Conservation (phyloP, 2,797 vertebrate genomes). For the Fistularia tabacaria region DNA sequence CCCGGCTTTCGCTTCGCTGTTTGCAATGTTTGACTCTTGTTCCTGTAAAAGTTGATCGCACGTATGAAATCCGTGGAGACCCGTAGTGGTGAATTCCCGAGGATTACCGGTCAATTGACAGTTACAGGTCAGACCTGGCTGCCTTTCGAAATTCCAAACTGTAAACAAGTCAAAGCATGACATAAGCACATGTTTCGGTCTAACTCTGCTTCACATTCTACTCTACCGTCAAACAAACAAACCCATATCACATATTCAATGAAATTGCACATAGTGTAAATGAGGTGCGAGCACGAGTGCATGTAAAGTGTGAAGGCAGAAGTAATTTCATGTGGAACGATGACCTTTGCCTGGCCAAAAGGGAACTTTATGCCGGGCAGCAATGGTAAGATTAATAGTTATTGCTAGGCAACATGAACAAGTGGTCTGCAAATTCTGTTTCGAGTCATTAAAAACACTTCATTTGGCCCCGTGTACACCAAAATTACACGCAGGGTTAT, state of each 20-base stretch:
- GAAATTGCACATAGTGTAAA: constrained; percentile 27
- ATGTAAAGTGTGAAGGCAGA: constrained; percentile 22
- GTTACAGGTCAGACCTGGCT: constrained; percentile 57
- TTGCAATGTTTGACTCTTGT: constrained; percentile 41
- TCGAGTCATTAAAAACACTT: constrained; percentile 53
- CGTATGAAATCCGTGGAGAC: constrained; percentile 45
- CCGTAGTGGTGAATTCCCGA: constrained; percentile 60
- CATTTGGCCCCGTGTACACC: constrained; percentile 21
- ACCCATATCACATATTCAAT: constrained; percentile 26
- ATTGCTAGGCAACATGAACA: constrained; percentile 60
- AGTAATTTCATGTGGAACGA: constrained; percentile 66
- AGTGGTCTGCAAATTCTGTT: constrained; percentile 56
- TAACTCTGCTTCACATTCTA: constrained; percentile 33
- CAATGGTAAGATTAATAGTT: constrained; percentile 58
- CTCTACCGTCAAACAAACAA: neutral
- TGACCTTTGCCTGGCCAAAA: constrained; percentile 61
- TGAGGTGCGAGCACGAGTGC: constrained; percentile 9
- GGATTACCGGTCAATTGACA: constrained; percentile 62
- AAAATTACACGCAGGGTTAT: constrained; percentile 19
- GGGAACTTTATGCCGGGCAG: constrained; percentile 54
- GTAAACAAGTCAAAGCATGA: constrained; percentile 70
- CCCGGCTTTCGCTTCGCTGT: constrained; percentile 61
- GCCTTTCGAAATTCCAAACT: constrained; percentile 54
- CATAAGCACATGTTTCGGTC: constrained; percentile 52
- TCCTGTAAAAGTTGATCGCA: constrained; percentile 47